Conservation (phyloP, 1,140 invertebrate species). For the Thrips palmi region DNA sequence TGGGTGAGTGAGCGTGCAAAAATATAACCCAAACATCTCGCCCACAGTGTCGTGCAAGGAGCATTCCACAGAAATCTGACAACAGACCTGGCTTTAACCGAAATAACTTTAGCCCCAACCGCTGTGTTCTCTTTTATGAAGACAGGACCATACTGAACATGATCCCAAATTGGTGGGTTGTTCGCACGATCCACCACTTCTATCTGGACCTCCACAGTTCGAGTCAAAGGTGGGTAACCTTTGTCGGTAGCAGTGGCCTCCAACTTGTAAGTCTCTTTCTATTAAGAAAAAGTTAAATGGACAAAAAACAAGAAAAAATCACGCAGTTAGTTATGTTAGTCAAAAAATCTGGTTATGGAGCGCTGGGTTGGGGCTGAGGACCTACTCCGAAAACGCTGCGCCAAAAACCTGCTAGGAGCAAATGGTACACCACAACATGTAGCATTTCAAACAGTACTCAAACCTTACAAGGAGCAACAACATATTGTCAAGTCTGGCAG, state of each 20-base stretch:
- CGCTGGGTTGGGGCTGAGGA: too few relatives aligned
- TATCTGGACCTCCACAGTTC: conserved; percentile 91
- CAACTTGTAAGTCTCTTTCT: conserved; percentile 93
- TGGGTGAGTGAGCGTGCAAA: conserved; percentile 14
- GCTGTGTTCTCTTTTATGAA: conserved; percentile 92
- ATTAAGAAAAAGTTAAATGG: conserved; percentile 38
- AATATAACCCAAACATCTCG: conserved; percentile 9
- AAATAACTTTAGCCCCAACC: conserved; percentile 89
- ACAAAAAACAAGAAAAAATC: conserved; percentile 32
- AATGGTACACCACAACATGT: neutral
- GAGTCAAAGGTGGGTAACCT: conserved; percentile 78
- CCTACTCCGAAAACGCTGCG: too few relatives aligned
- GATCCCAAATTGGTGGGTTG: conserved; percentile 93
- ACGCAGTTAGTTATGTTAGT: conserved; percentile 31
- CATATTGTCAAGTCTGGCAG: too few relatives aligned
- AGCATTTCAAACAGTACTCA: too few relatives aligned
- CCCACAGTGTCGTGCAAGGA: conserved; percentile 16
- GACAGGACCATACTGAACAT: conserved; percentile 87
- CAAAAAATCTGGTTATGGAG: too few relatives aligned
- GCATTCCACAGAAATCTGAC: conserved; percentile 13
- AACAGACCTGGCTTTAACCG: conserved; percentile 92
- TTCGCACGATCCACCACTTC: conserved; percentile 93
- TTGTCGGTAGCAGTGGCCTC: conserved; percentile 93
- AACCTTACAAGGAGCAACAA: too few relatives aligned
- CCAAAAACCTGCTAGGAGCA: conserved; percentile 1